Evolutionary conservation across 2,888 invertebrate genomes (phyloP).

Genomic region (Tachina fera): DNA sequence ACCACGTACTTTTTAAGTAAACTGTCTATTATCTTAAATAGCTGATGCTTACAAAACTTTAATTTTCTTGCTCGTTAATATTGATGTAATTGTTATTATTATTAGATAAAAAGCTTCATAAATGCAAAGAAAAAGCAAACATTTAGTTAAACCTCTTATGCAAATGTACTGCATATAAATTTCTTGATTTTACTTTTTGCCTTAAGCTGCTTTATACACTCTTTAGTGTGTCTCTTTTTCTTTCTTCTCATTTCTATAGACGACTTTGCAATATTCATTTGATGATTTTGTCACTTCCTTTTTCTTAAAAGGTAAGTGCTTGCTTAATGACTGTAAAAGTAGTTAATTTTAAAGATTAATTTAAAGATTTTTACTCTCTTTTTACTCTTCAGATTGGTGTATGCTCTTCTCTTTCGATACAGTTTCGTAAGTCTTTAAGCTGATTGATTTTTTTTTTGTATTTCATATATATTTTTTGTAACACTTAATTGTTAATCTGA

Average conservation of each 20-base stretch:
- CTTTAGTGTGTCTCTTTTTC: not conserved
- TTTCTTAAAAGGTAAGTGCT: not conserved
- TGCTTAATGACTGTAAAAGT: not conserved
- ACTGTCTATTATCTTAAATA: not conserved
- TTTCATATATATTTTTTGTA: no score
- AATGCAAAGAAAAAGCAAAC: constrained; percentile 3
- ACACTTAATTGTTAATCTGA: no score
- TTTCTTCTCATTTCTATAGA: no score
- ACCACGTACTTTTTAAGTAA: not conserved
- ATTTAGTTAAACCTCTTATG: constrained; percentile 48
- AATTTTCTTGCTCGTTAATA: not conserved
- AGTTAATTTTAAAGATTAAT: not conserved
- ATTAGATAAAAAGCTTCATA: not conserved
- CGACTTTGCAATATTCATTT: not conserved
- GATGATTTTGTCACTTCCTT: not conserved
- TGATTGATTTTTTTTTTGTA: no score
- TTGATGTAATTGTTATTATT: not conserved
- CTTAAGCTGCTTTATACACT: constrained; percentile 19
- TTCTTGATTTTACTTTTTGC: constrained; percentile 29
- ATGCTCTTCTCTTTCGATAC: not conserved
- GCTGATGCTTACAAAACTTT: not conserved
- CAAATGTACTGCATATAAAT: constrained; percentile 51
- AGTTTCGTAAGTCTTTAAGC: no score
- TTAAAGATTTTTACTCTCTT: constrained; percentile 1
- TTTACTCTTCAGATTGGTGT: not conserved